Evolutionary conservation across 2,888 invertebrate species (phyloP).

Genomic region (Miltochrista miniata): DNA sequence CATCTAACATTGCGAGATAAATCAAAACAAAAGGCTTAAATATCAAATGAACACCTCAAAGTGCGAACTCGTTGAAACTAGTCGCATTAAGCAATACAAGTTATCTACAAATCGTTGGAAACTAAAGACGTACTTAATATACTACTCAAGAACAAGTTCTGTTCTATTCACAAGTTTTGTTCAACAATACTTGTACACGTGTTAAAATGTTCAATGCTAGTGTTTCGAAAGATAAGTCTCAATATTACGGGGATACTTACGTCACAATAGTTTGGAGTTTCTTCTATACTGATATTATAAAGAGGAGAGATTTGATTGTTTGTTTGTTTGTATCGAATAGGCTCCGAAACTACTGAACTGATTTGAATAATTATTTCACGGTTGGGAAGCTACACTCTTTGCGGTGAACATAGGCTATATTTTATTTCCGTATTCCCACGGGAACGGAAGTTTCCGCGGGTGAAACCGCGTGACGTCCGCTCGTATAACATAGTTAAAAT

Average conservation of each 20-base stretch:
- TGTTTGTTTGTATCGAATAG: too few relatives aligned
- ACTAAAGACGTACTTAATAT: conserved; percentile 22
- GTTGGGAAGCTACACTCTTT: too few relatives aligned
- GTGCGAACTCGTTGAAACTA: conserved; percentile 32
- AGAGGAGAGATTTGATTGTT: too few relatives aligned
- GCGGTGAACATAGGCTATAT: too few relatives aligned
- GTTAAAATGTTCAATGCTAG: conserved; percentile 5
- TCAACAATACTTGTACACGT: conserved; percentile 12
- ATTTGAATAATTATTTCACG: too few relatives aligned
- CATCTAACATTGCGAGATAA: background rate
- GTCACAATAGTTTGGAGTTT: background rate
- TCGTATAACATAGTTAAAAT: too few relatives aligned
- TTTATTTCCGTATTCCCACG: too few relatives aligned
- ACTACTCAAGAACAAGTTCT: conserved; percentile 13
- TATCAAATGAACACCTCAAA: conserved; percentile 34
- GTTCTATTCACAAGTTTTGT: conserved; percentile 17
- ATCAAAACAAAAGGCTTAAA: conserved; percentile 17
- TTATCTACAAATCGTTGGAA: conserved; percentile 32
- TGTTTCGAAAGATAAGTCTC: conserved; percentile 1
- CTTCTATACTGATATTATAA: too few relatives aligned
- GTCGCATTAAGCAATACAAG: conserved; percentile 21
- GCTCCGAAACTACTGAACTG: too few relatives aligned
- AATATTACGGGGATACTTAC: conserved; percentile 13
- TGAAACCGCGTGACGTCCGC: too few relatives aligned
- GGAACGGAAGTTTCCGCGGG: too few relatives aligned